A percentile compares a stretch with the other conserved stretches of the same genome.
Conservation (phyloP, 2,888 invertebrate genomes). For the Octonoba sinensis region DNA sequence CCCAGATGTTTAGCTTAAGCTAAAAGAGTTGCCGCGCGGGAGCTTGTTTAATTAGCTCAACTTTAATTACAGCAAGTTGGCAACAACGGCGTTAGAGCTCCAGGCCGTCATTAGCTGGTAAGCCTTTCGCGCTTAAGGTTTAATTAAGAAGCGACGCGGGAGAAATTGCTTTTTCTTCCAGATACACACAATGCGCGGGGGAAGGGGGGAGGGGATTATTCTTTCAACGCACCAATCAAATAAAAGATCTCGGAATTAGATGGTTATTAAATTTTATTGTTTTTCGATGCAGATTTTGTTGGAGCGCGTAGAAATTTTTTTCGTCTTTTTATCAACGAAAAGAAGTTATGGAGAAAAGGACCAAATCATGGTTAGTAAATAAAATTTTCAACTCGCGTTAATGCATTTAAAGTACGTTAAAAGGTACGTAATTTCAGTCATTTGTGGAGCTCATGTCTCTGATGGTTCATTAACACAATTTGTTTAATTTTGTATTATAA, state of each 20-base stretch:
- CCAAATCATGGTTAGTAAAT: neutral
- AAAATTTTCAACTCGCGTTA: neutral
- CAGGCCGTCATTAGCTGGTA: constrained; percentile 44
- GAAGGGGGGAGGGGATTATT: neutral
- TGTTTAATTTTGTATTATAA: too few species aligned
- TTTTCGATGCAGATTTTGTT: constrained; percentile 35
- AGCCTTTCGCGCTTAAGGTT: constrained; percentile 43
- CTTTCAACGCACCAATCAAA: constrained; percentile 31
- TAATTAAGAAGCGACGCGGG: constrained; percentile 39
- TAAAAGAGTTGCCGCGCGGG: constrained; percentile 21
- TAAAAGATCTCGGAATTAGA: constrained; percentile 37
- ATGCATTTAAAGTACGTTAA: neutral
- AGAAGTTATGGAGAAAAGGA: constrained; percentile 2
- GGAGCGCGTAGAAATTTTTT: constrained; percentile 17
- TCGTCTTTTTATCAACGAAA: constrained; percentile 1
- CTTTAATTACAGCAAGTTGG: constrained; percentile 53
- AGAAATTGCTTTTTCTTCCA: constrained; percentile 41
- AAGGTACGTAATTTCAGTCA: neutral
- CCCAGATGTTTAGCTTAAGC: constrained; percentile 52
- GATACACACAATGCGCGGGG: neutral
- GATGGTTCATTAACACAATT: too few species aligned
- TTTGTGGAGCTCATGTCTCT: too few species aligned
- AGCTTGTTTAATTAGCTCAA: constrained; percentile 57
- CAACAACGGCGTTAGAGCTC: constrained; percentile 21
- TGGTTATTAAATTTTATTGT: constrained; percentile 57